phyloP scores from a whole-genome alignment of 2,797 vertebrate genomes.

The Myotis vivesi region DNA sequence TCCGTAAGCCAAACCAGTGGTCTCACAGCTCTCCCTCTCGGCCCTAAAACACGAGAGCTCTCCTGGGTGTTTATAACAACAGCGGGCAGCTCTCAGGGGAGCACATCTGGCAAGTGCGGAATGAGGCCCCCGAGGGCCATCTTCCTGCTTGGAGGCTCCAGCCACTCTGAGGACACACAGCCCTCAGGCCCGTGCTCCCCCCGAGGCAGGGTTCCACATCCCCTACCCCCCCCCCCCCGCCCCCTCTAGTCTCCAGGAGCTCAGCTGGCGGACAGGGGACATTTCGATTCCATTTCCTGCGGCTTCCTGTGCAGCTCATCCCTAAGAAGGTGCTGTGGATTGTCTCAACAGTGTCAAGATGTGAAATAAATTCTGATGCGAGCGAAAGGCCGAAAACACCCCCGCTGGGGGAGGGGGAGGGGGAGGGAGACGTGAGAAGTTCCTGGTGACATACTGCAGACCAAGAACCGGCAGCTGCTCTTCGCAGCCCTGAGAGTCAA shows the following conservation, averaged over 20 bases:
- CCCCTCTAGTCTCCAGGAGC: background rate
- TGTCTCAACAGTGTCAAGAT: slow-evolving; percentile 59
- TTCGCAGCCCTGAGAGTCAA: slow-evolving; percentile 55
- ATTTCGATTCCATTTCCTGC: slow-evolving; percentile 66
- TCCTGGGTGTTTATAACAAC: background rate
- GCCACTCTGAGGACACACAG: background rate
- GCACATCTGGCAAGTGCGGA: background rate
- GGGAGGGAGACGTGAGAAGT: background rate
- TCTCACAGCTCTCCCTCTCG: background rate
- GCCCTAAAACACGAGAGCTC: background rate
- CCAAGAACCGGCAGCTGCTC: slow-evolving; percentile 49
- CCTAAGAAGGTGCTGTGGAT: slow-evolving; percentile 71
- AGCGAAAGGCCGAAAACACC: slow-evolving; percentile 5
- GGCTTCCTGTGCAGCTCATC: slow-evolving; percentile 65
- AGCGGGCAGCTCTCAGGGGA: background rate
- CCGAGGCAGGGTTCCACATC: background rate
- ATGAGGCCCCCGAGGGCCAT: background rate
- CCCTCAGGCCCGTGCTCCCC: background rate
- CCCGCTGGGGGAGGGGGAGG: background rate
- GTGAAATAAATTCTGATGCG: slow-evolving; percentile 46
- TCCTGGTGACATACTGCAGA: slow-evolving; percentile 59
- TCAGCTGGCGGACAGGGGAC: slow-evolving; percentile 66
- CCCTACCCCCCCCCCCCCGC: too few relatives aligned
- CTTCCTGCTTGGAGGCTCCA: background rate
- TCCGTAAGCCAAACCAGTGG: background rate